These are phyloP conservation scores for Agrotis ipsilon DNA, from an alignment of 2,888 invertebrate species.

Conservation along the genomic window DNA sequence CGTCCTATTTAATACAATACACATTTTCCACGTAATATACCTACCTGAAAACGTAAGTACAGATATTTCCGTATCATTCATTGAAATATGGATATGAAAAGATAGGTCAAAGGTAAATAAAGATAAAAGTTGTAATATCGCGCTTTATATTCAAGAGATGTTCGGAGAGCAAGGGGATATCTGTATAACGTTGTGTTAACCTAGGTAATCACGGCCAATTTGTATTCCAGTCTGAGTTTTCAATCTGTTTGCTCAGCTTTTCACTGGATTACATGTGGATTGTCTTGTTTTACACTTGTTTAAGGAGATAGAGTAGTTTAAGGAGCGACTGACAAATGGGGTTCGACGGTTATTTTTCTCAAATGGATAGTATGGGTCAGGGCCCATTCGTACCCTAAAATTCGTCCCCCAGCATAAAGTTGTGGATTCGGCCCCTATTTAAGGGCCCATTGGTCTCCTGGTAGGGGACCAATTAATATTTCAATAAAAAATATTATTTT, in stretches of 20 bases:
- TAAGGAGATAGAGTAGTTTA: background rate
- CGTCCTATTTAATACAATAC: background rate
- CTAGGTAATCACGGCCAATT: slow-evolving; percentile 46
- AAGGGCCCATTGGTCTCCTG: no score
- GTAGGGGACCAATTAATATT: no score
- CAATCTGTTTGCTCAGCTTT: slow-evolving; percentile 52
- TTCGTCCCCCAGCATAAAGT: no score
- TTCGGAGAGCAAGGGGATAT: slow-evolving; percentile 29
- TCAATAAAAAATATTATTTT: no score
- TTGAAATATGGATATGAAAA: slow-evolving; percentile 32
- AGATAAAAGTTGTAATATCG: slow-evolving; percentile 41
- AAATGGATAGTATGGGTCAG: no score
- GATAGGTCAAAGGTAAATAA: slow-evolving; percentile 47
- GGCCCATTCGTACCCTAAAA: no score
- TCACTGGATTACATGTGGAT: slow-evolving; percentile 37
- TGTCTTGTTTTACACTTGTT: slow-evolving; percentile 35
- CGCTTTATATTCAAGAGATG: slow-evolving; percentile 52
- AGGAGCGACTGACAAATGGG: background rate
- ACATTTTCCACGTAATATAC: slow-evolving; percentile 13
- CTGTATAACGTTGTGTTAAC: slow-evolving; percentile 40
- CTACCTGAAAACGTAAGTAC: background rate
- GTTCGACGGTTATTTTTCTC: background rate
- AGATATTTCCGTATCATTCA: slow-evolving; percentile 8
- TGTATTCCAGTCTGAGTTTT: slow-evolving; percentile 56
- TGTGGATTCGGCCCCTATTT: no score